A percentile compares a stretch with the other conserved stretches of the same genome.
These are phyloP conservation scores for Vidua macroura DNA, from an alignment of 2,113 vertebrate genomes.

Conservation along the genomic window DNA sequence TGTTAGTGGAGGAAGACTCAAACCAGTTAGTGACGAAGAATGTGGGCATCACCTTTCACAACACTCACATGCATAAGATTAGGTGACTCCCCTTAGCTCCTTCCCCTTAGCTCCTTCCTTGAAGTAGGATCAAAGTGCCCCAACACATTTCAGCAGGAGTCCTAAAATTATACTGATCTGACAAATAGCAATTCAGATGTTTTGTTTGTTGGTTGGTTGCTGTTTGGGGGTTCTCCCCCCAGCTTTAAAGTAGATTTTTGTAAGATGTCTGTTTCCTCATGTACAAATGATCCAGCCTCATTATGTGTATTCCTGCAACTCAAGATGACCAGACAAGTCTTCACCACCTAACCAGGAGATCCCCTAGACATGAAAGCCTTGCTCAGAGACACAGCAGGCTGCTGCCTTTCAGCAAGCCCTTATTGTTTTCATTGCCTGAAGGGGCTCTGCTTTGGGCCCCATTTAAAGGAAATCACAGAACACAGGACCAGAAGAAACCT, in stretches of 20 bases:
- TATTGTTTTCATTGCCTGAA: background rate
- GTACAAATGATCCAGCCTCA: background rate
- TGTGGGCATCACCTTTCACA: background rate
- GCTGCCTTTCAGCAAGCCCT: background rate
- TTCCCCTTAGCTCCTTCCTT: background rate
- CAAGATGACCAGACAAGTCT: background rate
- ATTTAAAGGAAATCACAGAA: background rate
- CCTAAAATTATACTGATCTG: background rate
- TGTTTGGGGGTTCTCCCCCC: background rate
- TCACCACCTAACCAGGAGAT: background rate
- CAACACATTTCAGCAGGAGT: background rate
- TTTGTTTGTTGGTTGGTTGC: background rate
- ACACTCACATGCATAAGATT: background rate
- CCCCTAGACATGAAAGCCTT: background rate
- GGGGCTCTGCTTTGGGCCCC: background rate
- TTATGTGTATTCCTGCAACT: background rate
- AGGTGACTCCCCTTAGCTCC: background rate
- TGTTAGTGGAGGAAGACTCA: background rate
- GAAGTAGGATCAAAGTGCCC: background rate
- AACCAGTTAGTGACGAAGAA: accelerated
- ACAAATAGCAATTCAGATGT: background rate
- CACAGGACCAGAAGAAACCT: background rate
- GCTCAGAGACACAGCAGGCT: background rate
- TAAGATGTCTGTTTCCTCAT: background rate
- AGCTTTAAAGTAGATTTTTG: background rate